These are phyloP conservation scores for Frieseomelitta varia DNA, from an alignment of 1,140 invertebrate species.

Conservation along the genomic window DNA sequence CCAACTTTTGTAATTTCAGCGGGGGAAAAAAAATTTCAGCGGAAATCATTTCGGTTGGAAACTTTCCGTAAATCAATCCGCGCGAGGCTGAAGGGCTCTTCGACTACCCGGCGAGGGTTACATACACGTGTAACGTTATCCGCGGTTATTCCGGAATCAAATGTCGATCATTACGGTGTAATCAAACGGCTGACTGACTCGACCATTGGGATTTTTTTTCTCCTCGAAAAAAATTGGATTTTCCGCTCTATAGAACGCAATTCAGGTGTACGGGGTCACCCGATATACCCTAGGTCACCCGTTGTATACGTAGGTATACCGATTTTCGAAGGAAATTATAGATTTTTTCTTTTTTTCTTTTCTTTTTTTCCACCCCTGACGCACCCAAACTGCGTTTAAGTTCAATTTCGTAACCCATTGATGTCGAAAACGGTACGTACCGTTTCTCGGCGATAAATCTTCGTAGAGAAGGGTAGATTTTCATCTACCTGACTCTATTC, in stretches of 20 bases:
- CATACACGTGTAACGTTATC: conserved; percentile 70
- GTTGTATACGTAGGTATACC: conserved; percentile 24
- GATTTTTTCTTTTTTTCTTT: no score
- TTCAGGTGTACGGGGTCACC: conserved; percentile 51
- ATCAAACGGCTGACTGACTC: conserved; percentile 74
- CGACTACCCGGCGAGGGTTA: conserved; percentile 39
- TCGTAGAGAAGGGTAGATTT: conserved; percentile 12
- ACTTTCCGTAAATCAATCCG: conserved; percentile 6
- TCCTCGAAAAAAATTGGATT: conserved; percentile 24
- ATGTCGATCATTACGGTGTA: conserved; percentile 77
- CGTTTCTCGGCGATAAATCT: conserved; percentile 50
- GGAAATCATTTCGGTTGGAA: conserved; percentile 34
- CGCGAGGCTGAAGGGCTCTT: conserved; percentile 1
- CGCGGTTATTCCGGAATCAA: conserved; percentile 72
- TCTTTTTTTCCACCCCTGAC: conserved; percentile 55
- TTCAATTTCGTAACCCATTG: conserved; percentile 77
- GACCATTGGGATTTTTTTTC: conserved; percentile 34
- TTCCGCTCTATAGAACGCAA: conserved; percentile 6
- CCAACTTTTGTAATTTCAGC: conserved; percentile 27
- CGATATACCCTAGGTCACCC: conserved; percentile 51
- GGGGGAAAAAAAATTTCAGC: background rate
- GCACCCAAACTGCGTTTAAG: conserved; percentile 74
- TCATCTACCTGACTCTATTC: conserved; percentile 39
- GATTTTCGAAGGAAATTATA: conserved; percentile 70
- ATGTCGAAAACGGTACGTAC: conserved; percentile 50